phyloP scores from a whole-genome alignment of 2,888 invertebrate genomes.

The Dinocampus coccinellae region DNA sequence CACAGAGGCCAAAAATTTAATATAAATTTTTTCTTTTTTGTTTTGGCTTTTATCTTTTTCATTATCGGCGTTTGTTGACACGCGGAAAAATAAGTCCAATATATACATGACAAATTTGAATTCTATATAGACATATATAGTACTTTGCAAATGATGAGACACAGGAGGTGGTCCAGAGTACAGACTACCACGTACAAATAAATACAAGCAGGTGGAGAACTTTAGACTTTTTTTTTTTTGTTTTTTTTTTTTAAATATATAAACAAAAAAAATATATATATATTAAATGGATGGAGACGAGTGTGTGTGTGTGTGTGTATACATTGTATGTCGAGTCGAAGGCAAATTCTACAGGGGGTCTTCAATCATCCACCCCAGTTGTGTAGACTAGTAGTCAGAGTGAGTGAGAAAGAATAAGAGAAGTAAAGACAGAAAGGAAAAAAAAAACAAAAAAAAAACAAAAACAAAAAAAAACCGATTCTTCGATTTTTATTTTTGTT shows the following conservation, averaged over 20 bases:
- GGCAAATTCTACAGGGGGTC: conserved; percentile 31
- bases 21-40: no score
- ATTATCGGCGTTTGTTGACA: conserved; percentile 23
- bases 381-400: conserved; percentile 17
- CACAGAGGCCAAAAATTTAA: background rate
- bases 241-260: no score
- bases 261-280: background rate
- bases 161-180: conserved; percentile 15
- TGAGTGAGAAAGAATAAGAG: background rate
- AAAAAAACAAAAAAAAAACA: background rate
- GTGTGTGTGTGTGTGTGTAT: background rate
- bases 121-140: conserved; percentile 8
- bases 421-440: no score
- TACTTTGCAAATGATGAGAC: background rate
- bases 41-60: background rate
- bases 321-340: background rate
- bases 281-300: background rate
- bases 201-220: conserved; percentile 21
- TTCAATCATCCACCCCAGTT: conserved; percentile 37
- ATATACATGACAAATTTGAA: conserved; percentile 18
- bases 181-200: background rate
- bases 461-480: conserved; percentile 15
- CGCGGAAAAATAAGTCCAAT: background rate
- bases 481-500: conserved; percentile 6
- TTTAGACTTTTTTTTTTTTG: no score